These are phyloP conservation scores for Chaenocephalus aceratus DNA, from an alignment of 2,113 vertebrate species.

Conservation along the genomic window DNA sequence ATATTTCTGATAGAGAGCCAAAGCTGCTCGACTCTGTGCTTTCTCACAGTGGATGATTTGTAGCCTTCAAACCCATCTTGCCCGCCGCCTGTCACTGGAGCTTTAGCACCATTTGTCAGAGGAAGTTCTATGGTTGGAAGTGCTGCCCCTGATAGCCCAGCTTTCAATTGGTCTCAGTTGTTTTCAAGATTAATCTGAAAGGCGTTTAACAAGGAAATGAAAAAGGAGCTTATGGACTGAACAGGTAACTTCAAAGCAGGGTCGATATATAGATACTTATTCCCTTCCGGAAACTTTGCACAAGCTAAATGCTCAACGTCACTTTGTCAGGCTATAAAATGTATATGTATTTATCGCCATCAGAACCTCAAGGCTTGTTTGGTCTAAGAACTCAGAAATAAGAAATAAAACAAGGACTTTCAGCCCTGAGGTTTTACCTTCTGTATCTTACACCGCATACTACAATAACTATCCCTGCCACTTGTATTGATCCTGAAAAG, in stretches of 20 bases:
- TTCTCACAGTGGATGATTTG: constrained; percentile 45
- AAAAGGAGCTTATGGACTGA: constrained; percentile 33
- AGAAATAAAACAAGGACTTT: constrained; percentile 25
- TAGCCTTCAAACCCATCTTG: constrained; percentile 34
- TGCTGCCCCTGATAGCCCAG: neutral
- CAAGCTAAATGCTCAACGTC: constrained; percentile 7
- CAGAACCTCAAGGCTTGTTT: constrained; percentile 6
- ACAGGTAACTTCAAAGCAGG: constrained; percentile 49
- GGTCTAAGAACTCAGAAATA: neutral
- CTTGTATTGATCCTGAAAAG: constrained; percentile 14
- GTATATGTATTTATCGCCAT: constrained; percentile 18
- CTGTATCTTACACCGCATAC: constrained; percentile 19
- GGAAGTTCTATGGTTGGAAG: constrained; percentile 13
- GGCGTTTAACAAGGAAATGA: constrained; percentile 51
- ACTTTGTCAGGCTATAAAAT: constrained; percentile 40
- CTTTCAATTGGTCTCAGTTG: constrained; percentile 46
- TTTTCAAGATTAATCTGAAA: constrained; percentile 57
- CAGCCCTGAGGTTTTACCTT: constrained; percentile 20
- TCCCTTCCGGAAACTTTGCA: constrained; percentile 45
- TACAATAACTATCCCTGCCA: constrained; percentile 2
- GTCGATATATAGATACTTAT: constrained; percentile 60
- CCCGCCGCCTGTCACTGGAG: constrained; percentile 32
- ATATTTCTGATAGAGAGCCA: constrained; percentile 44
- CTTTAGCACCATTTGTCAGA: constrained; percentile 35
- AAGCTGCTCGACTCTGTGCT: constrained; percentile 54